Percentiles rank a stretch among this genome's conserved stretches.
Evolutionary conservation across 2,797 vertebrate species (phyloP).

Genomic region (Falco biarmicus): DNA sequence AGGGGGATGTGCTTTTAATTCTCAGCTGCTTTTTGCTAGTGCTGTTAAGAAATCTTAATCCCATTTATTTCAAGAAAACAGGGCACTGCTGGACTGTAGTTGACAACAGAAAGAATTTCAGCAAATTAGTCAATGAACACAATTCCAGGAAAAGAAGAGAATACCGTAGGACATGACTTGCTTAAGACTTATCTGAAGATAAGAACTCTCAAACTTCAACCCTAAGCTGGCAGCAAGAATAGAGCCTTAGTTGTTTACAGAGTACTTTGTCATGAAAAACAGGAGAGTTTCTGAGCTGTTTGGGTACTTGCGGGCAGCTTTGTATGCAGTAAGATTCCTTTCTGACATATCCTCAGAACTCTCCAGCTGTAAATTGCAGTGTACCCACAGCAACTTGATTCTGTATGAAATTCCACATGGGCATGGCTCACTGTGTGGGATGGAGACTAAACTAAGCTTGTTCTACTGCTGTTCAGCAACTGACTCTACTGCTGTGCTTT

Average conservation of each 20-base stretch:
- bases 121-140: neutral
- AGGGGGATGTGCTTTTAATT: neutral
- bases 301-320: neutral
- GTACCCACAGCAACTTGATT: neutral
- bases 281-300: neutral
- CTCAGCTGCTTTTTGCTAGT: neutral
- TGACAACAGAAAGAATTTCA: neutral
- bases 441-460: neutral
- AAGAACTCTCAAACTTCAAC: neutral
- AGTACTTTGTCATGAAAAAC: neutral
- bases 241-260: neutral
- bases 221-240: neutral
- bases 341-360: neutral
- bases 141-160: neutral
- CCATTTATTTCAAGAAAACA: neutral
- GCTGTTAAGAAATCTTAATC: neutral
- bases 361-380: neutral
- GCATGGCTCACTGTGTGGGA: rapidly evolving
- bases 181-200: neutral
- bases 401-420: neutral
- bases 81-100: neutral
- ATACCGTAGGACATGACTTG: neutral
- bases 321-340: neutral
- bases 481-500: neutral
- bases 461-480: neutral